Percentiles rank a stretch among this genome's conserved stretches.
These are phyloP conservation scores for Coptotermes formosanus DNA, from an alignment of 1,140 invertebrate genomes.

Conservation along the genomic window DNA sequence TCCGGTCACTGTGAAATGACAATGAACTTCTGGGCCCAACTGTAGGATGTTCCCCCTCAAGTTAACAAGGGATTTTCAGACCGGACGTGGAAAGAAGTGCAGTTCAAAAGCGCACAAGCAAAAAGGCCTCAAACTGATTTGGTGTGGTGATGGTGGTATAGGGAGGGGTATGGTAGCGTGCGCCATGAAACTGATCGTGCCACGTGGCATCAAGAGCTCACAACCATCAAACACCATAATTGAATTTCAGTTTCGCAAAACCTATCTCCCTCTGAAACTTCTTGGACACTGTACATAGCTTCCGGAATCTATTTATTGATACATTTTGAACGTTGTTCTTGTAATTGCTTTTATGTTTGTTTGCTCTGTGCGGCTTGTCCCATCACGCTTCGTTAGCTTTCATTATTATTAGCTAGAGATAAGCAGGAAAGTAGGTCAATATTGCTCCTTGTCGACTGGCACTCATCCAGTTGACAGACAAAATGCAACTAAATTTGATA, in stretches of 20 bases:
- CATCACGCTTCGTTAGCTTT: no score
- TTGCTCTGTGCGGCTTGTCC: not conserved
- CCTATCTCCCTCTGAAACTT: not conserved
- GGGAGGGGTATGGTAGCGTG: not conserved
- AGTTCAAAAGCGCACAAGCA: not conserved
- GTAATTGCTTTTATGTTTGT: not conserved
- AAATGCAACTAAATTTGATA: not conserved
- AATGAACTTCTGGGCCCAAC: no score
- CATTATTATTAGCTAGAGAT: no score
- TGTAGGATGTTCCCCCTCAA: no score
- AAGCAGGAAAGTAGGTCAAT: not conserved
- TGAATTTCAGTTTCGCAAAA: not conserved
- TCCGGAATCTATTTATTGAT: not conserved
- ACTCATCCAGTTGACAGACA: not conserved
- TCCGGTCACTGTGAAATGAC: no score
- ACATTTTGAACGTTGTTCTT: not conserved
- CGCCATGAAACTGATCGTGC: conserved; percentile 10
- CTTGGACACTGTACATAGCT: not conserved
- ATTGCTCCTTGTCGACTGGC: not conserved
- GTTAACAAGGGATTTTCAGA: not conserved
- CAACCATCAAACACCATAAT: not conserved
- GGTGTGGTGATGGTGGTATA: not conserved
- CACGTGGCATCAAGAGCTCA: not conserved
- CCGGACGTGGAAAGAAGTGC: not conserved
- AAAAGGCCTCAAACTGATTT: not conserved